Percentiles rank a stretch among this genome's conserved stretches.
phyloP scores from a whole-genome alignment of 2,797 vertebrate species.

The Bovichtus variegatus region DNA sequence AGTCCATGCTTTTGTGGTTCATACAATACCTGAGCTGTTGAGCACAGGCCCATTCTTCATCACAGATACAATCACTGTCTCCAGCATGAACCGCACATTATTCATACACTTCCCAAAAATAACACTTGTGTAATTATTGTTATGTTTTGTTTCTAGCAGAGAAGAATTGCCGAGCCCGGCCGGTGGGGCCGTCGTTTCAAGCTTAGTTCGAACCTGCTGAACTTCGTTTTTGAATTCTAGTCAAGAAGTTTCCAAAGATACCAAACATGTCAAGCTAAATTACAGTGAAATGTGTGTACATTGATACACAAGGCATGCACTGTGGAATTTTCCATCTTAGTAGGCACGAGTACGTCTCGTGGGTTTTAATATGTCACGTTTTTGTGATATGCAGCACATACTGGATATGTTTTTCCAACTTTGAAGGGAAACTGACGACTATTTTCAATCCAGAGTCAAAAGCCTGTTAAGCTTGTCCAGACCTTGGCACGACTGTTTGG shows the following conservation, averaged over 20 bases:
- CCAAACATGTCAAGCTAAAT: slow-evolving; percentile 57
- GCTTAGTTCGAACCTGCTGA: slow-evolving; percentile 51
- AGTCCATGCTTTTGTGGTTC: slow-evolving; percentile 2
- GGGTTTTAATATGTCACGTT: slow-evolving; percentile 36
- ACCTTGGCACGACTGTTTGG: slow-evolving; percentile 12
- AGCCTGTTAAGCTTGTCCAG: slow-evolving; percentile 34
- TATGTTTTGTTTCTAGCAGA: slow-evolving; percentile 28
- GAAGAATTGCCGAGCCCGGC: slow-evolving; percentile 21
- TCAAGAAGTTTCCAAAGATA: slow-evolving; percentile 60
- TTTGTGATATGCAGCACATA: slow-evolving; percentile 6
- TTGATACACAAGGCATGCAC: slow-evolving; percentile 2
- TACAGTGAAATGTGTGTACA: slow-evolving; percentile 28
- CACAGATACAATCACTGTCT: slow-evolving; percentile 54
- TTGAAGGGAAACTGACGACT: slow-evolving; percentile 24
- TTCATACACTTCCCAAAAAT: slow-evolving; percentile 58
- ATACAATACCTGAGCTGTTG: slow-evolving; percentile 6
- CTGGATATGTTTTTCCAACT: slow-evolving; percentile 40
- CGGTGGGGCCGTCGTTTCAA: slow-evolving; percentile 11
- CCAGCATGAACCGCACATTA: slow-evolving; percentile 39
- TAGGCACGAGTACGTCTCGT: slow-evolving; percentile 4
- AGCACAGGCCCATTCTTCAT: slow-evolving; percentile 50
- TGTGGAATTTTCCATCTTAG: slow-evolving; percentile 7
- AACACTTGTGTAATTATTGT: slow-evolving; percentile 49
- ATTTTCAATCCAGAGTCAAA: slow-evolving; percentile 35
- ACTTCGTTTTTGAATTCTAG: slow-evolving; percentile 54